Evolutionary conservation across 2,888 invertebrate species (phyloP).

Genomic region (Agrotis exclamationis): DNA sequence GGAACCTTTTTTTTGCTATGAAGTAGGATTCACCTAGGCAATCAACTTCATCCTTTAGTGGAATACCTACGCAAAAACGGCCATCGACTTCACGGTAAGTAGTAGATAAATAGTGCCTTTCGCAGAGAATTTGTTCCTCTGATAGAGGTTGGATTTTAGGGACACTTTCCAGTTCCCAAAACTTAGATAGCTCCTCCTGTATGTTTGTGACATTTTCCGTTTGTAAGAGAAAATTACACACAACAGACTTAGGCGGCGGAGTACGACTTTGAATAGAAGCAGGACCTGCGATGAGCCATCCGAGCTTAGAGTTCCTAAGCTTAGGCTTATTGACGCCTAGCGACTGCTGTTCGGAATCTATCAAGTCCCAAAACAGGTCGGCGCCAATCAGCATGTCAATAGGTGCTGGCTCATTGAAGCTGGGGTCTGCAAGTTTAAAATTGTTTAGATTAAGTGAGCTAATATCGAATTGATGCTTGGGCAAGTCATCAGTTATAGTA

Average conservation of each 20-base stretch:
- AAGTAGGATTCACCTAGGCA: conserved; percentile 19
- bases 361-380: conserved; percentile 28
- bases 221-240: no score
- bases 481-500: conserved; percentile 10
- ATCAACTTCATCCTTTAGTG: background rate
- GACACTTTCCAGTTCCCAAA: no score
- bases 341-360: conserved; percentile 45
- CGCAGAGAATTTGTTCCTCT: conserved; percentile 12
- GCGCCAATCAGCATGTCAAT: background rate
- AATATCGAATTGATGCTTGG: background rate
- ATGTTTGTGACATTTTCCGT: no score
- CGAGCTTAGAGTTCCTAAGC: conserved; percentile 16
- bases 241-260: no score
- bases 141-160: conserved; percentile 23
- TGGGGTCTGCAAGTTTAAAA: conserved; percentile 32
- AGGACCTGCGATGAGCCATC: no score
- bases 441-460: conserved; percentile 23
- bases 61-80: conserved; percentile 11
- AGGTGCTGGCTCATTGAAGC: conserved; percentile 42
- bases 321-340: conserved; percentile 46
- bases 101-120: conserved; percentile 3
- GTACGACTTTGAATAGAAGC: no score
- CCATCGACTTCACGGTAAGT: conserved; percentile 11
- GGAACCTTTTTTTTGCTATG: conserved; percentile 14
- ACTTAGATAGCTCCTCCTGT: no score